Base-by-base conservation (phyloP, 1,140 invertebrate genomes). In the Rhopalosiphum padi region DNA sequence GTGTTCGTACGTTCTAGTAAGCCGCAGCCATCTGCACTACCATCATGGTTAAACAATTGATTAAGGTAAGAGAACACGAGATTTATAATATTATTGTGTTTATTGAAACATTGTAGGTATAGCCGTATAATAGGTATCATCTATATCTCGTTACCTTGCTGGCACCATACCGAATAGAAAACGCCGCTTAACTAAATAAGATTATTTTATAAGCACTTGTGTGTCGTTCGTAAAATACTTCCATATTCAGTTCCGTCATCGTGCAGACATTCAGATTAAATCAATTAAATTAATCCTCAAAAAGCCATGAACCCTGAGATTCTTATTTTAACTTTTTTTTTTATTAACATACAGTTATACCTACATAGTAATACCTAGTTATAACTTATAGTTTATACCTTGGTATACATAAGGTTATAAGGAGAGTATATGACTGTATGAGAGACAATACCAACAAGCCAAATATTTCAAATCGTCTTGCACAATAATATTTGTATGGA, bases 11-110 rank as follows among this genome's bases (percentile, higher is more conserved):
- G 30, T 18, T n/a, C 4, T n/a, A 77, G 60, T 77, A 77, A n/a
- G 18, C n/a, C 30, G 18, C 60, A n/a, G n/a, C 60, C 30, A 77
- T n/a, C 30, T 77, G 30, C 15, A 5, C 25, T 3, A 48, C 9
- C 11, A 48, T 48, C 25, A 87, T 87, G 85, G 85, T 87, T 46
- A 87, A n/a, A 87, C 85, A 87, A 87, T 48, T 87, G 43, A 87
- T 87, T 30, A 87, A 87, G 85, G 85, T 87, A 87, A 87, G 85
- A 51, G 1, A 46, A 48, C 23, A 15, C 41, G 23, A 23, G 4
- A 46, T 86, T 43, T 9, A 41, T 43, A 5, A 30, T 25, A 86
- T 83, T 41, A 41, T 83, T 83, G 22, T 23, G 7, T 41, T 43
- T 41, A 23, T 41, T 85, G 2, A 41, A 85, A 41, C 41, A 18